Conservation (phyloP, 2,113 vertebrate genomes). For the Ceuthmochares aereus region DNA sequence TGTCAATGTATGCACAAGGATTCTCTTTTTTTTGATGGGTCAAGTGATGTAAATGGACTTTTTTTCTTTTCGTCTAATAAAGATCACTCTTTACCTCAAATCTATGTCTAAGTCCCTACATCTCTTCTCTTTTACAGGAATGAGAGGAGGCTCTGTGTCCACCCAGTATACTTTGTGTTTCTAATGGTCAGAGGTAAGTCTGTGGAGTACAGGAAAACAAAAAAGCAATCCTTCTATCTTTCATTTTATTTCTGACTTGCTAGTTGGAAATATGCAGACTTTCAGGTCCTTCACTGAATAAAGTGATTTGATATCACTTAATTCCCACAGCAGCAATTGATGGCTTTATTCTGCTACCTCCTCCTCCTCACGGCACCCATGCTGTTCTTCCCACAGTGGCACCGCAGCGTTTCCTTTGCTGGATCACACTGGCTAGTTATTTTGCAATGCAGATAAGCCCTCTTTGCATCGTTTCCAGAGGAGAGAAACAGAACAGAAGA, state of each 20-base stretch:
- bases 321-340: slow-evolving; percentile 58
- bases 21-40: slow-evolving; percentile 2
- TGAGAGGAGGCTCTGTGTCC: not conserved
- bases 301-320: slow-evolving; percentile 56
- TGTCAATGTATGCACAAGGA: slow-evolving; percentile 62
- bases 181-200: not conserved
- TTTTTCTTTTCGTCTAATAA: not conserved
- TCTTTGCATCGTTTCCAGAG: slow-evolving; percentile 50
- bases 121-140: not conserved
- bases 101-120: not conserved
- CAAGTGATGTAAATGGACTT: not conserved
- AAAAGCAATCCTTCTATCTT: not conserved
- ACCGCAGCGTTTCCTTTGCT: slow-evolving; percentile 20
- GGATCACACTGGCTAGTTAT: slow-evolving; percentile 35
- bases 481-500: slow-evolving; percentile 4
- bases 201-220: not conserved
- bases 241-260: not conserved
- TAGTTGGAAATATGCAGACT: not conserved
- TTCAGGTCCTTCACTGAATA: not conserved
- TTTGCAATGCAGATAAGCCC: slow-evolving; percentile 61
- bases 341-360: slow-evolving; percentile 66
- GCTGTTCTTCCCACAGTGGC: not conserved
- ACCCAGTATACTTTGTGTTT: not conserved
- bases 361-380: slow-evolving; percentile 14
- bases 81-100: not conserved